phyloP scores from a whole-genome alignment of 2,113 vertebrate genomes.

The Halcyon senegalensis region DNA sequence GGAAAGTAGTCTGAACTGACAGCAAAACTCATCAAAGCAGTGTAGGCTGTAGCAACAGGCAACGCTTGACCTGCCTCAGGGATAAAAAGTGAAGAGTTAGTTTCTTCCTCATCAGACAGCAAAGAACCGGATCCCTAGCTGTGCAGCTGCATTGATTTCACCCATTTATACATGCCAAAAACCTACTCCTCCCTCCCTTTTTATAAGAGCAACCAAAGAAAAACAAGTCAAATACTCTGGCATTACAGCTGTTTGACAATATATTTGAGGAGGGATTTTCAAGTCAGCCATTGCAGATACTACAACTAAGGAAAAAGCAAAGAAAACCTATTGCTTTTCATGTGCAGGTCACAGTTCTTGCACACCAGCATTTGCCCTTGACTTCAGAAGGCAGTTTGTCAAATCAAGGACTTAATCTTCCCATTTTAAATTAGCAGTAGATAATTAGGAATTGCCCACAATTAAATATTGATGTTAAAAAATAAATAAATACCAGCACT shows the following conservation, averaged over 20 bases:
- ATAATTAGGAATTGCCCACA: slow-evolving; percentile 19
- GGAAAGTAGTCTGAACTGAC: neutral
- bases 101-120: neutral
- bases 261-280: neutral
- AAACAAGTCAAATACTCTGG: neutral
- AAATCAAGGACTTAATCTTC: neutral
- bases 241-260: neutral
- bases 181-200: neutral
- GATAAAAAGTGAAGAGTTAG: neutral
- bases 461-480: slow-evolving; percentile 39
- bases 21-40: neutral
- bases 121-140: neutral
- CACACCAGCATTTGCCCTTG: neutral
- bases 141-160: neutral
- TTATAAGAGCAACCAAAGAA: neutral
- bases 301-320: neutral
- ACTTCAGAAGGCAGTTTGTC: neutral
- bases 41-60: neutral
- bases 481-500: neutral
- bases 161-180: neutral
- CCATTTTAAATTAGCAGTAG: slow-evolving; percentile 2
- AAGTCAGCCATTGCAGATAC: neutral
- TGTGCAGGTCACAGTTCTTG: neutral
- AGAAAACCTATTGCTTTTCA: neutral
- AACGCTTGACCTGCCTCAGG: neutral